Evolutionary conservation across 1,140 invertebrate species (phyloP).

Genomic region (Sarcophaga bullata): DNA sequence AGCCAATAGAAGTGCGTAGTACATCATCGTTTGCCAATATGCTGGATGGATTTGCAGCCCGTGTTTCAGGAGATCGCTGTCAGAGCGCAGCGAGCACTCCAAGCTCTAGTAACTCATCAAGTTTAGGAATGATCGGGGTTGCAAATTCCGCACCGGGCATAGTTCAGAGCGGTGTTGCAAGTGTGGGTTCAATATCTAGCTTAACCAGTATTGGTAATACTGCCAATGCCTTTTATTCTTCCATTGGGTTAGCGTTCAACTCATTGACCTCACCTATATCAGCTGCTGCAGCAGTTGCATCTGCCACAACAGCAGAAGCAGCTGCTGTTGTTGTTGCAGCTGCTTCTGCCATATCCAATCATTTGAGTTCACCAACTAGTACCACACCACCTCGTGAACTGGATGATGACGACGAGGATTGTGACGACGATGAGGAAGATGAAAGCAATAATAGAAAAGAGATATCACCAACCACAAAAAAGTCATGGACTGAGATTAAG

Average conservation of each 20-base stretch:
- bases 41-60: slow-evolving; percentile 58
- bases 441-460: slow-evolving; percentile 59
- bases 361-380: slow-evolving; percentile 61
- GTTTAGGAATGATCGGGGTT: slow-evolving; percentile 36
- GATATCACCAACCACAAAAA: slow-evolving; percentile 62
- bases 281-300: slow-evolving; percentile 59
- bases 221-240: slow-evolving; percentile 63
- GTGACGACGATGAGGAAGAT: slow-evolving; percentile 49
- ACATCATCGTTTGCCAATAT: slow-evolving; percentile 61
- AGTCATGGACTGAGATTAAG: slow-evolving; percentile 83
- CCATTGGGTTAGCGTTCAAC: slow-evolving; percentile 60
- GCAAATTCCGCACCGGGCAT: slow-evolving; percentile 42
- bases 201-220: slow-evolving; percentile 61
- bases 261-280: slow-evolving; percentile 61
- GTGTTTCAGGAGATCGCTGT: slow-evolving; percentile 51
- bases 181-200: slow-evolving; percentile 54
- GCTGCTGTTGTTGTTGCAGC: slow-evolving; percentile 59
- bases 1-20: slow-evolving; percentile 48
- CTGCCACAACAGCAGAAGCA: slow-evolving; percentile 59
- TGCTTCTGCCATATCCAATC: slow-evolving; percentile 61
- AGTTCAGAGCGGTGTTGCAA: slow-evolving; percentile 40
- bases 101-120: slow-evolving; percentile 53
- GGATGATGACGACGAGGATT: slow-evolving; percentile 55
- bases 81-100: slow-evolving; percentile 58
- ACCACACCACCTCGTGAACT: slow-evolving; percentile 57